A percentile compares a stretch with the other conserved stretches of the same genome.
phyloP scores from a whole-genome alignment of 2,888 invertebrate species.

The Euzophera pinguis region DNA sequence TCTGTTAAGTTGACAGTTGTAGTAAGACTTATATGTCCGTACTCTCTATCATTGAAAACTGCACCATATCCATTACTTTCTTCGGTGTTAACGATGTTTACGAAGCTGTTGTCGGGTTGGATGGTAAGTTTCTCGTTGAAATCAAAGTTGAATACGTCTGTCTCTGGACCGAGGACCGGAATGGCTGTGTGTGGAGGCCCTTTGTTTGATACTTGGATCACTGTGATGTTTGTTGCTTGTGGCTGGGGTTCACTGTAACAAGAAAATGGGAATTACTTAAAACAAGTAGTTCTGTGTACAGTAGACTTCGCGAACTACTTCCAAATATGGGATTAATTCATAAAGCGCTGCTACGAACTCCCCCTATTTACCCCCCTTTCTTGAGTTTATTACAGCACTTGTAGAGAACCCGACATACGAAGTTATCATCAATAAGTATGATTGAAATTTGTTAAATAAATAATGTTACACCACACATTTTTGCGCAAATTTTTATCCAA shows the following conservation, averaged over 20 bases:
- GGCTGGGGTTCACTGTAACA: constrained; percentile 38
- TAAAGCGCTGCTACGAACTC: too few species aligned
- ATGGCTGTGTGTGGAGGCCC: constrained; percentile 68
- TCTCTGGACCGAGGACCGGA: constrained; percentile 53
- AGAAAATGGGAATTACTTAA: not conserved
- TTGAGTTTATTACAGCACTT: too few species aligned
- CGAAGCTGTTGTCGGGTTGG: constrained; percentile 38
- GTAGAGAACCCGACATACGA: too few species aligned
- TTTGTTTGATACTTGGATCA: constrained; percentile 81
- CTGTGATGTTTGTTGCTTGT: constrained; percentile 74
- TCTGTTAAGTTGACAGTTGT: constrained; percentile 59
- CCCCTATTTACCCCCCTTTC: too few species aligned
- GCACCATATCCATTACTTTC: constrained; percentile 55
- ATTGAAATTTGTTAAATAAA: too few species aligned
- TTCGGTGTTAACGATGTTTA: constrained; percentile 69
- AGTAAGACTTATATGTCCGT: constrained; percentile 66
- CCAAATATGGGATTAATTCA: too few species aligned
- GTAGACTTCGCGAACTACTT: too few species aligned
- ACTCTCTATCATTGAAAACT: constrained; percentile 54
- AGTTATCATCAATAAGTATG: too few species aligned
- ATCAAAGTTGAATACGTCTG: constrained; percentile 58
- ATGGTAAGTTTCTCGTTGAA: constrained; percentile 43
- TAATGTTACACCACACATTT: too few species aligned
- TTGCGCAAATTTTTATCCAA: too few species aligned
- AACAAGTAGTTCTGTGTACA: too few species aligned